These are phyloP conservation scores for Philotrypesis tridentata DNA, from an alignment of 1,140 invertebrate genomes.

Conservation along the genomic window DNA sequence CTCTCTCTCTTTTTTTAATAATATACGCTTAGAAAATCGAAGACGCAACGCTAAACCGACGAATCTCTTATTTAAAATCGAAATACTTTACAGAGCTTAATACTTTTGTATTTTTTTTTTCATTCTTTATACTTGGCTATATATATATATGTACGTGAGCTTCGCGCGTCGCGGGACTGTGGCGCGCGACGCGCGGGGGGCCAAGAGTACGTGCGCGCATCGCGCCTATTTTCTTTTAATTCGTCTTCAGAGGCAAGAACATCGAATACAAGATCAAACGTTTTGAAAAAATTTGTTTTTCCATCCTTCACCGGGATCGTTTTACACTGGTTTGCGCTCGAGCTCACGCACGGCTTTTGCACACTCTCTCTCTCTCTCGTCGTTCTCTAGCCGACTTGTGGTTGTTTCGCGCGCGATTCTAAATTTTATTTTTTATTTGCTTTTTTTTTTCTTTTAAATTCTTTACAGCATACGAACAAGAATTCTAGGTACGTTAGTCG, in stretches of 20 bases:
- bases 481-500: conserved; percentile 68
- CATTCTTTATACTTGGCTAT: conserved; percentile 12
- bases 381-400: conserved; percentile 57
- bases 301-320: conserved; percentile 45
- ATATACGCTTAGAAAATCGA: conserved; percentile 45
- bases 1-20: conserved; percentile 20
- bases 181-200: background rate
- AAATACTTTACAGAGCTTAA: conserved; percentile 51
- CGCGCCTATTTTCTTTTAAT: background rate
- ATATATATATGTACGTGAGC: no score
- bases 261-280: conserved; percentile 39
- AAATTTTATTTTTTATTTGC: conserved; percentile 10
- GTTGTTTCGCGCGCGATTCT: conserved; percentile 52
- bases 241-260: conserved; percentile 41
- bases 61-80: conserved; percentile 30
- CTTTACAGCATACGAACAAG: conserved; percentile 67
- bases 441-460: no score
- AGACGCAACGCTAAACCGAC: conserved; percentile 42
- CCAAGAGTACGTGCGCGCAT: background rate
- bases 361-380: conserved; percentile 16
- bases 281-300: conserved; percentile 39
- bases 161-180: no score
- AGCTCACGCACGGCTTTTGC: conserved; percentile 20
- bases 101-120: conserved; percentile 48
- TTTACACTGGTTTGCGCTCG: background rate